phyloP scores from a whole-genome alignment of 2,797 vertebrate genomes.

The Sebastes elongatus region DNA sequence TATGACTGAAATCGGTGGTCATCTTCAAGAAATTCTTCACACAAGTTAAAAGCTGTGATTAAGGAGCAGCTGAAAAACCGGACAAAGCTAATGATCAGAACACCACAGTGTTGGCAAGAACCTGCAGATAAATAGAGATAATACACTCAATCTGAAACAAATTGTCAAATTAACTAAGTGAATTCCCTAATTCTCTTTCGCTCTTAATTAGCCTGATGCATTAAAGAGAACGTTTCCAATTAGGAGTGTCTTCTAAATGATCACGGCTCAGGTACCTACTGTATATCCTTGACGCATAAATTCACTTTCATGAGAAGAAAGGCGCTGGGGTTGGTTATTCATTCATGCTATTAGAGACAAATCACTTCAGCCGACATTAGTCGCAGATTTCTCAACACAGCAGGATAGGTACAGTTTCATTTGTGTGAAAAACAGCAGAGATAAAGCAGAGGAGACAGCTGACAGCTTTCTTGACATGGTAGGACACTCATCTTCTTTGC shows the following conservation, averaged over 20 bases:
- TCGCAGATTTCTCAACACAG: neutral
- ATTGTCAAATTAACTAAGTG: slow-evolving; percentile 49
- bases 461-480: slow-evolving; percentile 2
- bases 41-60: slow-evolving; percentile 15
- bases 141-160: slow-evolving; percentile 17
- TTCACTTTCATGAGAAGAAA: slow-evolving; percentile 31
- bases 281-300: slow-evolving; percentile 16
- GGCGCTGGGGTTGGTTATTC: slow-evolving; percentile 3
- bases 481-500: neutral
- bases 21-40: slow-evolving; percentile 16
- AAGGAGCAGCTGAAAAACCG: neutral
- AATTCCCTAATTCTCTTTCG: slow-evolving; percentile 34
- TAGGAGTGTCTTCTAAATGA: slow-evolving; percentile 45
- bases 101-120: slow-evolving; percentile 23
- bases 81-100: slow-evolving; percentile 31
- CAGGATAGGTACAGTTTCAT: neutral
- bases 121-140: neutral
- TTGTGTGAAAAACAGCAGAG: neutral
- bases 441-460: neutral
- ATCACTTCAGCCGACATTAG: neutral
- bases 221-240: slow-evolving; percentile 27
- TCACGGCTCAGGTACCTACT: slow-evolving; percentile 21
- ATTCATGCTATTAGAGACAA: slow-evolving; percentile 1
- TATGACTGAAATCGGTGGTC: slow-evolving; percentile 18
- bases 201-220: slow-evolving; percentile 43